Conservation (phyloP, 2,113 vertebrate genomes). For the Cyprinus carpio region DNA sequence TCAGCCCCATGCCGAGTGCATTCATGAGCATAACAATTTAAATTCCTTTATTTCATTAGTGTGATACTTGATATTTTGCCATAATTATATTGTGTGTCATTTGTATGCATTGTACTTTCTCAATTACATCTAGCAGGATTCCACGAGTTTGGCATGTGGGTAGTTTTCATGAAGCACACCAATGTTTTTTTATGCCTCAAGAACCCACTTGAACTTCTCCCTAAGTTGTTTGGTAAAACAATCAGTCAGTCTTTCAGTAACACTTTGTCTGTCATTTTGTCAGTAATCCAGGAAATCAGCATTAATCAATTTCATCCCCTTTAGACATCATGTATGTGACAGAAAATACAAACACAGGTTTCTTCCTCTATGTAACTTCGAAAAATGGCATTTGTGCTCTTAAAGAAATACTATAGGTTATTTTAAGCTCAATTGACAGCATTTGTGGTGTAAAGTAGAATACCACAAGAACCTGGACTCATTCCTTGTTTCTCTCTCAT, state of each 20-base stretch:
- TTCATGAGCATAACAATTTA: slow-evolving; percentile 14
- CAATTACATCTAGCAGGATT: slow-evolving; percentile 18
- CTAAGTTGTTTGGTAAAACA: not conserved
- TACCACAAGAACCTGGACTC: too few relatives aligned
- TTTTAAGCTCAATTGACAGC: too few relatives aligned
- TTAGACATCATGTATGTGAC: too few relatives aligned
- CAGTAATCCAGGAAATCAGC: too few relatives aligned
- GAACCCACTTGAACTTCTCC: not conserved
- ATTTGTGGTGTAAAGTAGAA: too few relatives aligned
- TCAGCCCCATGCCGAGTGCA: slow-evolving; percentile 15
- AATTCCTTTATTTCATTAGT: slow-evolving; percentile 35
- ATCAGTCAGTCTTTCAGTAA: not conserved
- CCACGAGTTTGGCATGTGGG: not conserved
- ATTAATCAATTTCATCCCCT: not conserved
- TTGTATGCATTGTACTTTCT: slow-evolving; percentile 1
- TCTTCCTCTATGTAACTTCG: too few relatives aligned
- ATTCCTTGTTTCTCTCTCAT: too few relatives aligned
- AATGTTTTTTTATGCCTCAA: too few relatives aligned
- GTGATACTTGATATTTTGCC: slow-evolving; percentile 30
- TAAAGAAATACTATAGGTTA: too few relatives aligned
- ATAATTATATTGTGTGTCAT: slow-evolving; percentile 20
- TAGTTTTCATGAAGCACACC: not conserved
- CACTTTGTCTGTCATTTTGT: too few relatives aligned
- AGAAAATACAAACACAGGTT: too few relatives aligned
- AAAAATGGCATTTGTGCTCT: too few relatives aligned